Evolutionary conservation across 2,888 invertebrate genomes (phyloP).

Genomic region (Eupeodes latifasciatus): DNA sequence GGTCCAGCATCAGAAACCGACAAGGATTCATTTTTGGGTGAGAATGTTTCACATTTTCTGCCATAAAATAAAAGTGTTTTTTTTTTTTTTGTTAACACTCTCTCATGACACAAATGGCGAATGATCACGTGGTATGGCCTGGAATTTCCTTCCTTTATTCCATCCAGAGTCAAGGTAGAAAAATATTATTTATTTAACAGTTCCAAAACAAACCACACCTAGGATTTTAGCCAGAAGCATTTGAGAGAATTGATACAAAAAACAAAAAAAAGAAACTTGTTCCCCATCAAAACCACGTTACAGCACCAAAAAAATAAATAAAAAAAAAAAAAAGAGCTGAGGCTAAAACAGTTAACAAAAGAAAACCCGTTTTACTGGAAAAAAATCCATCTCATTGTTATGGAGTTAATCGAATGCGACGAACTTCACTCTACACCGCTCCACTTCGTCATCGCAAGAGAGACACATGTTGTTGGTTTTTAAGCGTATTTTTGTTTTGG

Average conservation of each 20-base stretch:
- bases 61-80: background rate
- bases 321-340: constrained; percentile 59
- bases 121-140: constrained; percentile 56
- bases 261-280: constrained; percentile 53
- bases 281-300: constrained; percentile 67
- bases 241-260: background rate
- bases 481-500: constrained; percentile 65
- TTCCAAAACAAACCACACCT: constrained; percentile 58
- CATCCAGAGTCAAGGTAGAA: constrained; percentile 20
- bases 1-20: constrained; percentile 41
- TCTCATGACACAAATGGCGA: constrained; percentile 41
- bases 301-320: constrained; percentile 72
- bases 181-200: constrained; percentile 30
- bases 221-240: constrained; percentile 50
- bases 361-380: constrained; percentile 75
- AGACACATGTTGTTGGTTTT: constrained; percentile 55
- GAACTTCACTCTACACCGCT: constrained; percentile 48
- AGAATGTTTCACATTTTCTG: constrained; percentile 23
- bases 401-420: constrained; percentile 76
- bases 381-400: constrained; percentile 76
- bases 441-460: constrained; percentile 28
- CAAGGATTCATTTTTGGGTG: constrained; percentile 50
- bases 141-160: constrained; percentile 53
- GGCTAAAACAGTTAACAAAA: constrained; percentile 72
- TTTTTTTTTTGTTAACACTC: constrained; percentile 32